Percentiles rank a stretch among this genome's conserved stretches.
phyloP scores from a whole-genome alignment of 2,888 invertebrate species.

The Chalcis sispes region DNA sequence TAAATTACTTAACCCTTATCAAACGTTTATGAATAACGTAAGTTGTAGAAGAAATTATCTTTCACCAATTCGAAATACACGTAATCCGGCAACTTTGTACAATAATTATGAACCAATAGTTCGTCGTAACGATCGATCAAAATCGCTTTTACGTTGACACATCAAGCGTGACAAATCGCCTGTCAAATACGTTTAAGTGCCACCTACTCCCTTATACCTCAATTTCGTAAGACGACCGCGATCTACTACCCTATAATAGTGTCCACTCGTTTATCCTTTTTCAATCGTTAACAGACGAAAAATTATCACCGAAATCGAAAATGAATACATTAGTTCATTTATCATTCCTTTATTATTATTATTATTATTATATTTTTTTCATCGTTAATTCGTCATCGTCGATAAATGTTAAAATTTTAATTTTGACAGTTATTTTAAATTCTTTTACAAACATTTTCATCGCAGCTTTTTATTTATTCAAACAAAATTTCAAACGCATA shows the following conservation, averaged over 20 bases:
- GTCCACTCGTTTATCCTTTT: neutral
- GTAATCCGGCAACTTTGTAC: neutral
- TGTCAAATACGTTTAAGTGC: constrained; percentile 58
- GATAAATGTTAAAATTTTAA: too few species aligned
- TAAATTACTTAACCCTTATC: neutral
- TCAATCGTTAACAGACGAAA: neutral
- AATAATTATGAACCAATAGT: constrained; percentile 48
- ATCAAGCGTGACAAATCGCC: constrained; percentile 61
- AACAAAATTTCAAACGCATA: too few species aligned
- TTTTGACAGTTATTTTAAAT: too few species aligned
- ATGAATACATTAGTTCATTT: too few species aligned
- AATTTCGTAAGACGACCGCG: constrained; percentile 50
- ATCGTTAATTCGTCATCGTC: too few species aligned
- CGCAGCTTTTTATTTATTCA: too few species aligned
- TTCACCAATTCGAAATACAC: neutral
- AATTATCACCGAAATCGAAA: too few species aligned
- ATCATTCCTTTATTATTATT: too few species aligned
- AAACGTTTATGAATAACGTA: constrained; percentile 31
- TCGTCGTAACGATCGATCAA: constrained; percentile 34
- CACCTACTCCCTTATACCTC: constrained; percentile 58
- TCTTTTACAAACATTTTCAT: too few species aligned
- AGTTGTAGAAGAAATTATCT: neutral
- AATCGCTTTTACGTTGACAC: constrained; percentile 19
- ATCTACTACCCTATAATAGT: neutral
- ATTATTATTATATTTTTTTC: too few species aligned